Conservation (phyloP, 1,140 invertebrate species). For the Halictus rubicundus region DNA sequence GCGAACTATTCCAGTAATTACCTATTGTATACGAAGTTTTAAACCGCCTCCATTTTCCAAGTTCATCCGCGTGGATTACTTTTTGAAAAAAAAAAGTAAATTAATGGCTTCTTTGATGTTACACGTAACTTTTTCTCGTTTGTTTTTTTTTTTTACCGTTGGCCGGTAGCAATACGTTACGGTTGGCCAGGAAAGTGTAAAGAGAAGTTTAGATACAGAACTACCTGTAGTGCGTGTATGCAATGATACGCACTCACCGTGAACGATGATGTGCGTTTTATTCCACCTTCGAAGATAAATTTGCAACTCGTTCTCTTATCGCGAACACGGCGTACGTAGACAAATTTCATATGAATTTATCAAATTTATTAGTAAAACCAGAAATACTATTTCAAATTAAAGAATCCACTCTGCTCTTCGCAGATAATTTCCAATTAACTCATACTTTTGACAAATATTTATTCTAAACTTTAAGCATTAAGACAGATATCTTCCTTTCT, state of each 20-base stretch:
- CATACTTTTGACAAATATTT: no score
- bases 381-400: background rate
- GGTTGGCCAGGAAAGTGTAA: conserved; percentile 41
- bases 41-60: conserved; percentile 1
- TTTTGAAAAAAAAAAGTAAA: conserved; percentile 20
- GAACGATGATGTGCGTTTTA: conserved; percentile 40
- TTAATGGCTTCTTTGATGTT: conserved; percentile 48
- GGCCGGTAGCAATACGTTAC: conserved; percentile 20
- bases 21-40: conserved; percentile 2
- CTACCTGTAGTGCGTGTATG: conserved; percentile 35
- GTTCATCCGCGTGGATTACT: conserved; percentile 39
- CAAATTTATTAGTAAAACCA: no score
- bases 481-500: no score
- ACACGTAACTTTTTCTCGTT: conserved; percentile 40
- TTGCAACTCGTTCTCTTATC: conserved; percentile 16
- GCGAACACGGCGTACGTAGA: background rate
- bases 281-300: conserved; percentile 26
- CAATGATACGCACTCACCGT: conserved; percentile 39
- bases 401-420: no score
- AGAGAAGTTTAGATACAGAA: conserved; percentile 31
- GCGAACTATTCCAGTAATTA: conserved; percentile 11
- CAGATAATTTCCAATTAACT: no score
- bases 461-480: no score
- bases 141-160: conserved; percentile 34
- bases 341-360: conserved; percentile 10